Evolutionary conservation across 2,888 invertebrate species (phyloP), one percentile per base, ranked within the genome.

Genomic region (Ypsolopha sequella): DNA sequence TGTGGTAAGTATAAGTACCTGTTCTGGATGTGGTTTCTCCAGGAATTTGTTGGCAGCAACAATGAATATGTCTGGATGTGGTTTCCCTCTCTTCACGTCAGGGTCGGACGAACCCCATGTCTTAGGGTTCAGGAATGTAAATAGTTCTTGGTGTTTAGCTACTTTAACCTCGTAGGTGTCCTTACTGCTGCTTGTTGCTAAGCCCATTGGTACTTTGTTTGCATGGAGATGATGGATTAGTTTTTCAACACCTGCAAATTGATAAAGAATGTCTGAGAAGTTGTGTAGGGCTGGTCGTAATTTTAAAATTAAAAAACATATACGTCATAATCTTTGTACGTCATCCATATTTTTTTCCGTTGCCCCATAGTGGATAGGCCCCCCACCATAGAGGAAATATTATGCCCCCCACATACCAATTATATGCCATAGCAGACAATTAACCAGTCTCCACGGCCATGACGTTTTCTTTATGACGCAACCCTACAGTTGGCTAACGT

Each of bases 31-130:
- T 1, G 93, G 92, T 55, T 88, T 82, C 51, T 91, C 90, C 0
- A 87, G 72, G 74, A 97, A 97, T 56, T 95, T 88, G 8, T 80
- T 76, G 0, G 94, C 93, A 56, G 93, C 92, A 1, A 95, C 89
- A 2, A 93, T 70, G 69, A 95, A 98, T 60, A 95, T 93, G 69
- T 97, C 96, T 0, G 97, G 97, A 41, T 89, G 88, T 0, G 97
- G 97, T 82, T 98, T 97, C 0, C 97, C 95, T 45, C 88, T 78
- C 66, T 91, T 92, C 1, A 97, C 95, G 50, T 93, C 93, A 0
- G 93, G 91, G 69, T 98, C 97, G 11, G 92, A 91, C 7, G 93
- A 92, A 0, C 94, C 95, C 61, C 91, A 90, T 0, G 97, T 95
- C 57, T 91, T 89, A 66, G 93, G 94, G 51, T 88, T 68, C 52